Evolutionary conservation across 2,888 invertebrate species (phyloP).

Genomic region (Mesoligia furuncula): DNA sequence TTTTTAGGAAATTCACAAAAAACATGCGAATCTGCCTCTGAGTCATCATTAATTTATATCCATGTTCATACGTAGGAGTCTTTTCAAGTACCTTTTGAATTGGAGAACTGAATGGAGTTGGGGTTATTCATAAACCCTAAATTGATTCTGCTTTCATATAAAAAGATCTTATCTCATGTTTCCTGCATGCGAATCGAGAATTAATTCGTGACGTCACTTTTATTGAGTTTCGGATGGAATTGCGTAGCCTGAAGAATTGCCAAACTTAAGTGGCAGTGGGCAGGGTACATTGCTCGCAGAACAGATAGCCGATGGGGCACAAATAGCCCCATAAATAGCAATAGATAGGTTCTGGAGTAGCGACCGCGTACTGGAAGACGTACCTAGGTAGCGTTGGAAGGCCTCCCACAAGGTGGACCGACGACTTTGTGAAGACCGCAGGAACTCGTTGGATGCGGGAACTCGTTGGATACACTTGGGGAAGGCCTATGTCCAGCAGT

Average conservation of each 20-base stretch:
- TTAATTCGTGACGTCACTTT: conserved; percentile 2
- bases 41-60: not conserved
- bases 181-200: not conserved
- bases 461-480: no score
- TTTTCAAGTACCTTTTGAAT: conserved; percentile 3
- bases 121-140: not conserved
- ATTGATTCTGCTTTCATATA: not conserved
- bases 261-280: not conserved
- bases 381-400: no score
- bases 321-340: no score
- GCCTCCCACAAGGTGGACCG: no score
- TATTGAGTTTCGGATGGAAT: conserved; percentile 5
- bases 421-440: no score
- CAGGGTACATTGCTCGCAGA: no score
- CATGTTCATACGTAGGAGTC: not conserved
- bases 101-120: not conserved
- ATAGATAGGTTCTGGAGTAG: no score
- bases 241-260: not conserved
- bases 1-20: not conserved
- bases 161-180: conserved; percentile 10
- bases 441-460: no score
- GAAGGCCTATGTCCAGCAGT: no score
- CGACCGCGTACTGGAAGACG: no score
- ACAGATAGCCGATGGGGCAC: no score
- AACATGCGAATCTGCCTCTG: not conserved